phyloP scores from a whole-genome alignment of 2,888 invertebrate species.

The Drosophila neotestacea region DNA sequence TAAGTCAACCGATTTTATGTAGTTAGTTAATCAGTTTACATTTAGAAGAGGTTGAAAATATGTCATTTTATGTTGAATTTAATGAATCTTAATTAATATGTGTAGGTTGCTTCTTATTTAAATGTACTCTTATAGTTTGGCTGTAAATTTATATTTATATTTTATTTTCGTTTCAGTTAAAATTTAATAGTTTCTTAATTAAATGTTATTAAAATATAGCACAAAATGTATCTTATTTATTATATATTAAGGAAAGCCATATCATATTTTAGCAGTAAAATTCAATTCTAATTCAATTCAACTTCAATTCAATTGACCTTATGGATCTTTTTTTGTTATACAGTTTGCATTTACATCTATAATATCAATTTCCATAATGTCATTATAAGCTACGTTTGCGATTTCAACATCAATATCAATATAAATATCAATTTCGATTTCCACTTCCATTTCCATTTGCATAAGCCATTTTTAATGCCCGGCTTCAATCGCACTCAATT shows the following conservation, averaged over 20 bases:
- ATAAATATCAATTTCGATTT: background rate
- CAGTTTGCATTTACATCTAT: background rate
- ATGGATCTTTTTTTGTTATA: background rate
- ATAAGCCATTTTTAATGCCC: background rate
- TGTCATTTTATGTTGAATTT: too few relatives aligned
- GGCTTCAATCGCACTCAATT: slow-evolving; percentile 5
- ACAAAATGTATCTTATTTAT: too few relatives aligned
- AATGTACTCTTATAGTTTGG: background rate
- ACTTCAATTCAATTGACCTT: background rate
- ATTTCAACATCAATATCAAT: background rate
- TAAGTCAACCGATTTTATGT: too few relatives aligned
- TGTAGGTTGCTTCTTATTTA: too few relatives aligned
- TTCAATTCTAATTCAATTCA: background rate
- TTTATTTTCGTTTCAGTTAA: too few relatives aligned
- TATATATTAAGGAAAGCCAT: too few relatives aligned
- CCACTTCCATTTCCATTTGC: background rate
- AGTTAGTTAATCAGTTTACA: too few relatives aligned
- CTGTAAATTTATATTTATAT: too few relatives aligned
- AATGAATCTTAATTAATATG: too few relatives aligned
- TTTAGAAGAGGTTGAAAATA: too few relatives aligned
- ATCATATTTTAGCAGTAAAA: background rate
- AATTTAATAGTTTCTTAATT: too few relatives aligned
- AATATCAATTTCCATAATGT: background rate
- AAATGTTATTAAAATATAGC: too few relatives aligned
- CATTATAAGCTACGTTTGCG: background rate